Base-by-base conservation (phyloP, 92 coral and sea anemone genomes). In the Umimayanthus kanabou region DNA sequence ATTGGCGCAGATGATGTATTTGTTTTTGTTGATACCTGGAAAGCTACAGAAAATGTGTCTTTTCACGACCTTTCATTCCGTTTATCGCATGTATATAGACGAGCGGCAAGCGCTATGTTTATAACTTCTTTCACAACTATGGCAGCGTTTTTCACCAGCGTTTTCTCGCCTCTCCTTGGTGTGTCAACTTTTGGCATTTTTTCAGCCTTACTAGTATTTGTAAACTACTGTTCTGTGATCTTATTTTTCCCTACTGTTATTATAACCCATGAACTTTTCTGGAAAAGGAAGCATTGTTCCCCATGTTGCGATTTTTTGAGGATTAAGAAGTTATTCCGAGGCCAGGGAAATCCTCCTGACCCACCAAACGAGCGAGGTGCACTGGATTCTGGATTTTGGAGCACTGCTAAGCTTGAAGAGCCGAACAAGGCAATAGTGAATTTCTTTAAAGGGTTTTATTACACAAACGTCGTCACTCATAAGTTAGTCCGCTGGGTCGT, bases 1-100 rank as follows among this genome's bases (percentile, higher is more conserved):
- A 96, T 96, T 80, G 98, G 98, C 5, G 98, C 98, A 39, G 98
- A 96, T 73, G 98, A 96, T 91, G 98, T 96, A 9, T 96, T 96
- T 88, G 98, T 96, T 47, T 96, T 96, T 86, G 88, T 96, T 69
- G 98, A 96, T 92, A 89, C 98, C 25, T 96, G 98, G 98, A 91
- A 92, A 78, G 89, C 90, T n/a, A 91, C 96, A 13, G 94, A 92
- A 77, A 85, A 88, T 76, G 76, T 90, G 49, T 40, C 89, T 9
- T 95, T 95, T 89, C 89, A 91, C 20, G 85, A 90, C 67, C 89
- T 96, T 58, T 92, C 97, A 18, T 87, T 92, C 39, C 92, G 97
- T 76, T 91, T 96, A 65, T 94, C 98, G 5, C 90, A 89, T 73
- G 98, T 93, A 11, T 96, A 96, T 79, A 92, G 98, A 18, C 82